Conservation (phyloP, 2,888 invertebrate genomes). For the Diploptera punctata region DNA sequence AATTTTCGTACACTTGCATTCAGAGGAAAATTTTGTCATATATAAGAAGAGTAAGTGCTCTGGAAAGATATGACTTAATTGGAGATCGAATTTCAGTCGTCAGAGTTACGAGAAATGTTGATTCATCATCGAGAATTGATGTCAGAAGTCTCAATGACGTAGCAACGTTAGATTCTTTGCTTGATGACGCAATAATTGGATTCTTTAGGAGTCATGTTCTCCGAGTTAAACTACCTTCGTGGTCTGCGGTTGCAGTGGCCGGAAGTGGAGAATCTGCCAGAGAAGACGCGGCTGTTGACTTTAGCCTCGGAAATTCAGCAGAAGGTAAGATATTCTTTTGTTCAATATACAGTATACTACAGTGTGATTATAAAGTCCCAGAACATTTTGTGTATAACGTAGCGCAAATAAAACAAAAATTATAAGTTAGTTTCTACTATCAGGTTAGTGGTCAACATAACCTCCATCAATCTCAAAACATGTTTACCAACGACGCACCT, state of each 20-base stretch:
- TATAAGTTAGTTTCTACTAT: too few species aligned
- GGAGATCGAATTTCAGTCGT: slow-evolving; percentile 22
- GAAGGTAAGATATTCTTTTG: slow-evolving; percentile 28
- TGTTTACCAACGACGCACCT: too few species aligned
- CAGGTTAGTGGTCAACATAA: too few species aligned
- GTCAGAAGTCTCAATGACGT: neutral
- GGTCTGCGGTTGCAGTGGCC: slow-evolving; percentile 25
- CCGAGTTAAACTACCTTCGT: slow-evolving; percentile 15
- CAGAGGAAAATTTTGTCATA: slow-evolving; percentile 28
- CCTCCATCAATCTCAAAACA: too few species aligned
- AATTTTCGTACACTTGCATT: slow-evolving; percentile 24
- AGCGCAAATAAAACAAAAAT: too few species aligned
- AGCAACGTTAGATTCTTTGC: neutral
- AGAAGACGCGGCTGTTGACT: slow-evolving; percentile 13
- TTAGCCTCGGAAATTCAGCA: slow-evolving; percentile 3
- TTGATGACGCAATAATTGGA: slow-evolving; percentile 12
- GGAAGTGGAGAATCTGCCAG: slow-evolving; percentile 8
- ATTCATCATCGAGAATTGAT: neutral
- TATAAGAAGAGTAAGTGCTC: neutral
- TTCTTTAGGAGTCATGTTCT: slow-evolving; percentile 30
- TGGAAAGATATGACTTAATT: slow-evolving; percentile 12
- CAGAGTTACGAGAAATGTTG: neutral
- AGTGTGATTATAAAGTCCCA: too few species aligned
- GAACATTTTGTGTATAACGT: too few species aligned
- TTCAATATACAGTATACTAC: too few species aligned